Base-by-base conservation (phyloP, 1,140 invertebrate species). In the Meloidogyne chitwoodi region DNA sequence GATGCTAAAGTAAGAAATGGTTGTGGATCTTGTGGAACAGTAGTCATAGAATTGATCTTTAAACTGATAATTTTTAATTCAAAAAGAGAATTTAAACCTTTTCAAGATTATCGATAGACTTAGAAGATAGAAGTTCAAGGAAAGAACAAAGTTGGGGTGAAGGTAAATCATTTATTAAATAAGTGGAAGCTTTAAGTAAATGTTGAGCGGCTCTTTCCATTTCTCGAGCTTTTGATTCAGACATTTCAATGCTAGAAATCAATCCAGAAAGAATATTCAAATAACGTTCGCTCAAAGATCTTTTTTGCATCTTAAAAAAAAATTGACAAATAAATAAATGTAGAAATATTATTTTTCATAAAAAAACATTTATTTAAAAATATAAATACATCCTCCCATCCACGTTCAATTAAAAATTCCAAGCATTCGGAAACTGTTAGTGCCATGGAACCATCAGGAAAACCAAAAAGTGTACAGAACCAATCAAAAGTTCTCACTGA, bases 141-240 rank as follows among this genome's bases (percentile, higher is more conserved):
- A 27, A 26, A 48, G 68, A 29, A 56, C 80, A 64, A 27, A 81
- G 77, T 83, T 81, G 80, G 27, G 44, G 26, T 10, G 66, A 16
- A 19, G 80, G 80, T 6, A 80, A 72, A 64, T 83, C 80, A 74
- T 81, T 81, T 24, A 83, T 26, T 68, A 81, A 34, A 70, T 80
- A 34, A 22, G 80, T 80, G n/a, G 24, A 71, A 22, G 80, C 80
- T 81, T 38, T 68, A 31, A 80, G 62, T 63, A 80, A 65, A 66
- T 81, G 74, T 22, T 75, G 77, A 26, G 79, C 70, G 24, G 79
- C 77, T 19, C 29, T 34, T 62, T 80, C 79, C 71, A 80, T 80
- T 19, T 65, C 24, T 31, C 63, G 72, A 29, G 72, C 79, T 22
- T 41, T 29, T 22, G 19, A 63, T 22, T 34, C 26, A 19, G 79